Conservation (phyloP, 2,888 invertebrate species). For the Caenorhabditis zanzibari region DNA sequence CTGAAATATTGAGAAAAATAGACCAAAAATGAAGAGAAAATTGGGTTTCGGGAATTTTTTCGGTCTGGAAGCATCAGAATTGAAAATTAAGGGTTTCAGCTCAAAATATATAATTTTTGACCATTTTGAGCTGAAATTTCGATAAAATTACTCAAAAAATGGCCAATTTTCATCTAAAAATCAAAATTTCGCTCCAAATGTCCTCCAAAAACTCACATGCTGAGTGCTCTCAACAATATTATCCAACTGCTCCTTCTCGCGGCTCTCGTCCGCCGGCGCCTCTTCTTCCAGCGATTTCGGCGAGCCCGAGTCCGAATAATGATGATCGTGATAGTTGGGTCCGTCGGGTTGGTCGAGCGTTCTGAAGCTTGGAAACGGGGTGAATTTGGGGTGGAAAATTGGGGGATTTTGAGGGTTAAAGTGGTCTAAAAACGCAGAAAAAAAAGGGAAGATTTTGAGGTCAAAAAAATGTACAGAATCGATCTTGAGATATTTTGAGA, state of each 20-base stretch:
- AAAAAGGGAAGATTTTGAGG: too few relatives aligned
- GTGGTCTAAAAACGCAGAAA: too few relatives aligned
- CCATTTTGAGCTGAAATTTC: background rate
- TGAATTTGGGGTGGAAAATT: background rate
- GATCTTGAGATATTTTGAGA: too few relatives aligned
- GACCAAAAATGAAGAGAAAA: too few relatives aligned
- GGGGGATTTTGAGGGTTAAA: background rate
- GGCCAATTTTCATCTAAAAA: background rate
- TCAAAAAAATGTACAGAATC: too few relatives aligned
- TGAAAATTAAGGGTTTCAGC: too few relatives aligned
- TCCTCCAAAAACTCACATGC: conserved; percentile 36
- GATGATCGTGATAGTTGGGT: background rate
- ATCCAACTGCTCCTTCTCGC: conserved; percentile 56
- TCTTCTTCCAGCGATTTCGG: conserved; percentile 24
- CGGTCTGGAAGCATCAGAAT: too few relatives aligned
- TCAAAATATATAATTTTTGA: too few relatives aligned
- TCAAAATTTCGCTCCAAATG: background rate
- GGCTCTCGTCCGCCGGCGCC: conserved; percentile 16
- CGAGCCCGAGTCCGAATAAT: conserved; percentile 15
- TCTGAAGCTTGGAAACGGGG: conserved; percentile 39
- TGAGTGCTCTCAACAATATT: conserved; percentile 61
- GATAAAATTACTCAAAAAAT: too few relatives aligned
- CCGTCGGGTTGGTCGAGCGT: conserved; percentile 35
- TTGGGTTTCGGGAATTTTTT: too few relatives aligned
- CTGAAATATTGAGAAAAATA: too few relatives aligned